A percentile compares a stretch with the other conserved stretches of the same genome.
Conservation (phyloP, 2,113 vertebrate genomes). For the Brachirus orientalis region DNA sequence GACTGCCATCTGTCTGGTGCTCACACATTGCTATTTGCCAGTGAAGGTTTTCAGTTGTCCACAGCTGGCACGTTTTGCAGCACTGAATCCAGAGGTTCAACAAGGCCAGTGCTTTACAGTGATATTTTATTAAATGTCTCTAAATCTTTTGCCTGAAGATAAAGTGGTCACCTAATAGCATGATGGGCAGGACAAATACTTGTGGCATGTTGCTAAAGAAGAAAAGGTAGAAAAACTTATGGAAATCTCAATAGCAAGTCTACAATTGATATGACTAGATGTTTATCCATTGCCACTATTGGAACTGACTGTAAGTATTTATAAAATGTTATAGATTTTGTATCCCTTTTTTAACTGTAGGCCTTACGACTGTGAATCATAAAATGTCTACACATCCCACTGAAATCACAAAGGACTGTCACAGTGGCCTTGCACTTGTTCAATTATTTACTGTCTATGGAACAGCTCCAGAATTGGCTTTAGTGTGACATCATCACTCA, state of each 20-base stretch:
- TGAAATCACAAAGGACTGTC: conserved; percentile 27
- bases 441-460: conserved; percentile 36
- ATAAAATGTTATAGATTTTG: too few relatives aligned
- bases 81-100: conserved; percentile 67
- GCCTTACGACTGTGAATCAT: conserved; percentile 48
- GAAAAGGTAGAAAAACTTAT: too few relatives aligned
- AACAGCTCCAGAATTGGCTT: conserved; percentile 21
- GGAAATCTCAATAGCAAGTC: conserved; percentile 2
- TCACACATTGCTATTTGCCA: conserved; percentile 87
- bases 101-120: conserved; percentile 33
- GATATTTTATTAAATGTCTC: conserved; percentile 18
- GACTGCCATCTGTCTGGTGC: conserved; percentile 73
- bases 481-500: conserved; percentile 22
- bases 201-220: background rate
- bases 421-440: conserved; percentile 41
- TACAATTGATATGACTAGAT: conserved; percentile 11
- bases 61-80: conserved; percentile 89
- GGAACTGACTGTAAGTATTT: too few relatives aligned
- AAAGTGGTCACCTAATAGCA: background rate
- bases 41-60: conserved; percentile 89
- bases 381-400: conserved; percentile 34
- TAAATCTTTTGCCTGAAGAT: conserved; percentile 4
- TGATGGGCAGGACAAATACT: background rate
- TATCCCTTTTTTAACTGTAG: conserved; percentile 46
- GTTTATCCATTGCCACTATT: background rate